Conservation (phyloP, 2,888 invertebrate species). For the Cantharis rufa region DNA sequence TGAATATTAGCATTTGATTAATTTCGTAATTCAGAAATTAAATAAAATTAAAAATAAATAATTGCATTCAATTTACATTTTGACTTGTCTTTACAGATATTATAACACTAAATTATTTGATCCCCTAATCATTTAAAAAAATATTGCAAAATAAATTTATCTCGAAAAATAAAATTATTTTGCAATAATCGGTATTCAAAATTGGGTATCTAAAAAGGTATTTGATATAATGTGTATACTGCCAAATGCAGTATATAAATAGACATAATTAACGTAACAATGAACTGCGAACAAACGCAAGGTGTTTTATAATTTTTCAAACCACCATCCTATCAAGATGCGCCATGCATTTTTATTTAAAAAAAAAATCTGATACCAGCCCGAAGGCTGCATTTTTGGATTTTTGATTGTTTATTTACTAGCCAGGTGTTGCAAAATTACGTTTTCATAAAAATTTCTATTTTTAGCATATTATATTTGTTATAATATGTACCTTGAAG, state of each 20-base stretch:
- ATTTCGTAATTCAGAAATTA: no score
- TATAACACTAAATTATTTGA: no score
- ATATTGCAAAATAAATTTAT: background rate
- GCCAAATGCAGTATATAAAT: background rate
- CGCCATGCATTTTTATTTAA: background rate
- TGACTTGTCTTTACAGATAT: no score
- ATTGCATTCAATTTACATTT: no score
- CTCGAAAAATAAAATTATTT: background rate
- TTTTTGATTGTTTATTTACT: background rate
- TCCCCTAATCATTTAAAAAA: background rate
- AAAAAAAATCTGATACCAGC: background rate
- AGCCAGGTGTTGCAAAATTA: no score
- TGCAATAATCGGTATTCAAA: background rate
- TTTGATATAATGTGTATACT: background rate
- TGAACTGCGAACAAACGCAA: constrained; percentile 5
- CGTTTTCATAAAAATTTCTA: no score
- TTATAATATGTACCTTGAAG: no score
- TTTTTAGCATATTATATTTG: no score
- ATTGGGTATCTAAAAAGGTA: background rate
- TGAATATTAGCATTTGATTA: no score
- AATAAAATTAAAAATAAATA: no score
- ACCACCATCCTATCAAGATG: background rate
- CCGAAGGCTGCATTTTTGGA: background rate
- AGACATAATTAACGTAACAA: background rate
- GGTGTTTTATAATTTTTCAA: constrained; percentile 14